phyloP scores from a whole-genome alignment of 2,888 invertebrate genomes.

The Serripes groenlandicus region DNA sequence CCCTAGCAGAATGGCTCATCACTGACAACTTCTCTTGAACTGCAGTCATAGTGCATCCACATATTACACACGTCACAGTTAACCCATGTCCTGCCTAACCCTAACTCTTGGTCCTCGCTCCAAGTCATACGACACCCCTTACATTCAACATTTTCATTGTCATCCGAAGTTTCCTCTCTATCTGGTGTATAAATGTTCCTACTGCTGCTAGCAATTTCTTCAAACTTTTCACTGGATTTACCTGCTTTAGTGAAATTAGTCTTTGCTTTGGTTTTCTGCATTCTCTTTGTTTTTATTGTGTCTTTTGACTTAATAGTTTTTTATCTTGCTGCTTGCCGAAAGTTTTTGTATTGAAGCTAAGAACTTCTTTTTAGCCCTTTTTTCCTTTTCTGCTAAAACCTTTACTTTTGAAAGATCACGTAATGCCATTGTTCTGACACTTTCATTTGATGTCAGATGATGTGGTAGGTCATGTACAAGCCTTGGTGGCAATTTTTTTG shows the following conservation, averaged over 20 bases:
- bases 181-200: background rate
- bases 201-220: background rate
- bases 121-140: constrained; percentile 31
- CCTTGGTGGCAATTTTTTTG: background rate
- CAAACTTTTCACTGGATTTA: background rate
- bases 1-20: constrained; percentile 24
- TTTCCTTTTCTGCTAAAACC: constrained; percentile 14
- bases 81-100: constrained; percentile 33
- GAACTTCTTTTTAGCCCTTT: constrained; percentile 7
- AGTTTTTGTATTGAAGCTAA: background rate
- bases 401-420: constrained; percentile 12
- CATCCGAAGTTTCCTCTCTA: background rate
- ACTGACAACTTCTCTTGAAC: constrained; percentile 20
- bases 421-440: constrained; percentile 8
- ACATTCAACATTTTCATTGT: constrained; percentile 31
- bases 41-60: constrained; percentile 34
- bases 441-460: constrained; percentile 20
- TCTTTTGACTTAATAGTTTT: background rate
- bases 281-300: no score
- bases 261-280: no score
- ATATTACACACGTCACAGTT: constrained; percentile 32
- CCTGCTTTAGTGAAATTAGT: no score
- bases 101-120: constrained; percentile 34
- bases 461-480: constrained; percentile 18
- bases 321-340: background rate